These are phyloP conservation scores for Rhynchophorus ferrugineus DNA, from an alignment of 1,140 invertebrate species.

Conservation along the genomic window DNA sequence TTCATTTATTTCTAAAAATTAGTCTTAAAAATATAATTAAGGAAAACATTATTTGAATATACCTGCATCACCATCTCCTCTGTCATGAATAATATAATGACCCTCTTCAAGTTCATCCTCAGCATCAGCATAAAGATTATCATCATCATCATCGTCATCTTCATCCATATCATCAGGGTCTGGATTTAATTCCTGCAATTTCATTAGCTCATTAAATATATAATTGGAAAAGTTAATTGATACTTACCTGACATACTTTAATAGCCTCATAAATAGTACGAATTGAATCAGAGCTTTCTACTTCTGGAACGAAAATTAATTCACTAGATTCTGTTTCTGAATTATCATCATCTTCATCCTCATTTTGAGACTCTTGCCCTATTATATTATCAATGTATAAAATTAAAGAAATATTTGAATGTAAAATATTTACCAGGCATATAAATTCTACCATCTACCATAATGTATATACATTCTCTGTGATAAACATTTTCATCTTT, in stretches of 20 bases:
- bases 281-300: slow-evolving; percentile 47
- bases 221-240: too few species aligned
- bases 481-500: slow-evolving; percentile 57
- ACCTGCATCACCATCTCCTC: slow-evolving; percentile 34
- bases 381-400: slow-evolving; percentile 6
- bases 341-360: slow-evolving; percentile 46
- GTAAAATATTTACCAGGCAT: slow-evolving; percentile 44
- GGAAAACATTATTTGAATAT: neutral
- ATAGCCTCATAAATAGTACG: slow-evolving; percentile 62
- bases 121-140: slow-evolving; percentile 34
- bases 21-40: neutral
- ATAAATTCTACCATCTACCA: slow-evolving; percentile 57
- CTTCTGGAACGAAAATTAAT: slow-evolving; percentile 59
- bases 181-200: slow-evolving; percentile 35
- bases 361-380: slow-evolving; percentile 35
- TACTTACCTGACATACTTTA: slow-evolving; percentile 54
- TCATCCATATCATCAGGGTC: slow-evolving; percentile 37
- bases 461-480: slow-evolving; percentile 62
- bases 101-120: slow-evolving; percentile 33
- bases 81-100: slow-evolving; percentile 24
- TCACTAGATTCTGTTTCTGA: slow-evolving; percentile 49
- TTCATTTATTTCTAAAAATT: slow-evolving; percentile 26
- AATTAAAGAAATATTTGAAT: too few species aligned
- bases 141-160: slow-evolving; percentile 33
- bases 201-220: neutral